Percentiles rank a stretch among this genome's conserved stretches.
These are phyloP conservation scores for Haplotaxodon microlepis DNA, from an alignment of 2,113 vertebrate genomes.

Conservation along the genomic window DNA sequence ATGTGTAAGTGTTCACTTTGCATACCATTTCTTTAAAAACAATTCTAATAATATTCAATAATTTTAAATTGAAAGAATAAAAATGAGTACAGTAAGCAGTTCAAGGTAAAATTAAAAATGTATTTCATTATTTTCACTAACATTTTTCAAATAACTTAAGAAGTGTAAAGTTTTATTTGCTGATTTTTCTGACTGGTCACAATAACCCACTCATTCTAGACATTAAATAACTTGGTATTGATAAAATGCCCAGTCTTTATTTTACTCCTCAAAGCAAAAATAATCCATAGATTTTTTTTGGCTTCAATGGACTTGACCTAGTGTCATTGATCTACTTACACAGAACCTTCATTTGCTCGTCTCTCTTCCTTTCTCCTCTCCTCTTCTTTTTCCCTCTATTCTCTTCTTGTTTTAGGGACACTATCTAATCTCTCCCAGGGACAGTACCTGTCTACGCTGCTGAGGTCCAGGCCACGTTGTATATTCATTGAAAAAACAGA, in stretches of 20 bases:
- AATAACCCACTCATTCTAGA: neutral
- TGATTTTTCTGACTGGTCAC: neutral
- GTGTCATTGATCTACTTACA: neutral
- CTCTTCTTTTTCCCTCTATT: conserved; percentile 35
- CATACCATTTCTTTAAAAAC: neutral
- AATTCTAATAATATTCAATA: neutral
- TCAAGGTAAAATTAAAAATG: neutral
- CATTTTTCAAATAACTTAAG: neutral
- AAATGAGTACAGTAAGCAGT: neutral
- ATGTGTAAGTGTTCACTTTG: neutral
- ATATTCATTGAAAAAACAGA: conserved; percentile 93
- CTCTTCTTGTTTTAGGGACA: conserved; percentile 38
- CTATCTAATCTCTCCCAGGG: conserved; percentile 61
- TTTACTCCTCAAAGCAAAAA: neutral
- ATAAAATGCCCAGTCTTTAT: neutral
- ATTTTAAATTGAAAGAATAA: neutral
- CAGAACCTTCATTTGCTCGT: neutral
- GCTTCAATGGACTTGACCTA: conserved; percentile 11
- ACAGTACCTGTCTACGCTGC: conserved; percentile 77
- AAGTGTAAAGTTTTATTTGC: neutral
- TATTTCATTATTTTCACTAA: neutral
- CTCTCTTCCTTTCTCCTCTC: neutral
- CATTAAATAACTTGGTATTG: neutral
- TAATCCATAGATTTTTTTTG: neutral
- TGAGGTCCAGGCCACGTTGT: conserved; percentile 92